Evolutionary conservation across 2,888 invertebrate genomes (phyloP).

Genomic region (Callinectes sapidus): DNA sequence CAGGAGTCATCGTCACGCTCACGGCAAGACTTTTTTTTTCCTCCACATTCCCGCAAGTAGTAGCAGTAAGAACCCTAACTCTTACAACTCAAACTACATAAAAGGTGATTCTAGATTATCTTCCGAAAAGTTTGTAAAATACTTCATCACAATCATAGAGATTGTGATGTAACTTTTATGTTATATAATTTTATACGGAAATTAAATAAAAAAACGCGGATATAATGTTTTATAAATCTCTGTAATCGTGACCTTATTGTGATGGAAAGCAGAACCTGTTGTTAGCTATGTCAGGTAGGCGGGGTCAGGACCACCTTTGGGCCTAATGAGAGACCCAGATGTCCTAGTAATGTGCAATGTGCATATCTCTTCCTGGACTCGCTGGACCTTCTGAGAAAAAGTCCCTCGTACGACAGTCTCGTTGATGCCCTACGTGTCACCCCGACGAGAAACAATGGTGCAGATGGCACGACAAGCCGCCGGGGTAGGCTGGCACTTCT

Average conservation of each 20-base stretch:
- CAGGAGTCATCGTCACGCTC: neutral
- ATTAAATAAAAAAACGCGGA: neutral
- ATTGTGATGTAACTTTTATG: no score
- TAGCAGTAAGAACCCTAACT: neutral
- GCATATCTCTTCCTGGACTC: neutral
- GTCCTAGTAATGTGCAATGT: conserved; percentile 18
- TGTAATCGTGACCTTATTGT: neutral
- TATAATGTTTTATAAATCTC: neutral
- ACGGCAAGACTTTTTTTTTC: neutral
- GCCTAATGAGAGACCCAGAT: neutral
- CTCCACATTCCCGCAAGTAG: neutral
- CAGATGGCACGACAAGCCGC: neutral
- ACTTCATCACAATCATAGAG: no score
- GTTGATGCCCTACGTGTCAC: neutral
- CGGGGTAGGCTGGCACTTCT: conserved; percentile 12
- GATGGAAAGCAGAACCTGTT: neutral
- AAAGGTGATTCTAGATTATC: neutral
- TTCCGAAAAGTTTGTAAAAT: no score
- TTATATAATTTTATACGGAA: neutral
- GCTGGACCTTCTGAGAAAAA: conserved; percentile 14
- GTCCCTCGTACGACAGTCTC: neutral
- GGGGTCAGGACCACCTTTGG: neutral
- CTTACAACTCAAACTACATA: neutral
- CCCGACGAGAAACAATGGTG: conserved; percentile 6
- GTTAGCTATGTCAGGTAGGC: neutral